Percentiles rank a stretch among this genome's conserved stretches.
These are phyloP conservation scores for Athalia rosae DNA, from an alignment of 2,888 invertebrate genomes.

Conservation along the genomic window DNA sequence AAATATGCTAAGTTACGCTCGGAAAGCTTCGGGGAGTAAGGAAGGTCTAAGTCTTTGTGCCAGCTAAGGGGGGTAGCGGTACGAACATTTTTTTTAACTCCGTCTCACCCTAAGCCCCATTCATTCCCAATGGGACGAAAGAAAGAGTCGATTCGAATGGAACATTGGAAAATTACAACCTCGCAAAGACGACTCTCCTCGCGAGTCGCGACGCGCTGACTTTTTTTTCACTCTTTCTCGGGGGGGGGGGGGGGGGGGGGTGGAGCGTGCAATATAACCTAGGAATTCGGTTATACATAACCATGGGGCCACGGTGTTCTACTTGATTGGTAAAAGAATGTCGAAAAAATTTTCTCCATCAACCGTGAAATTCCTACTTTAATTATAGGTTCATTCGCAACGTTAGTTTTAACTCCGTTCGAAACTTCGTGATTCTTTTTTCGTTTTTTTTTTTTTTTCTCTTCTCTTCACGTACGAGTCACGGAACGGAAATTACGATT, in stretches of 20 bases:
- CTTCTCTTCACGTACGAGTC: neutral
- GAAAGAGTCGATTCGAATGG: constrained; percentile 50
- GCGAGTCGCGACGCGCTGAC: constrained; percentile 33
- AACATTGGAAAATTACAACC: constrained; percentile 46
- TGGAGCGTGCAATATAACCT: neutral
- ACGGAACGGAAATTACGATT: too few species aligned
- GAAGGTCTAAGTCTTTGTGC: constrained; percentile 45
- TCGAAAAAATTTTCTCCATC: constrained; percentile 24
- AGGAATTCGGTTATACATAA: neutral
- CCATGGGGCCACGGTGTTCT: neutral
- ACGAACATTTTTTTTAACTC: constrained; percentile 58
- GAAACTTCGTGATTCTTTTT: constrained; percentile 1
- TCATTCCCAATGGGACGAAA: constrained; percentile 60
- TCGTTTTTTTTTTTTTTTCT: constrained; percentile 11
- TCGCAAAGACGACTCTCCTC: constrained; percentile 30
- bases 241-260: constrained; percentile 30
- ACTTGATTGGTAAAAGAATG: constrained; percentile 22
- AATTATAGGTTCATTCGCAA: constrained; percentile 33
- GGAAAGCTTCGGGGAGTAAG: constrained; percentile 63
- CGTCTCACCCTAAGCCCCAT: constrained; percentile 51
- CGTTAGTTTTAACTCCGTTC: constrained; percentile 18
- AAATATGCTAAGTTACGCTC: constrained; percentile 72
- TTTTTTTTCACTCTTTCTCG: constrained; percentile 1
- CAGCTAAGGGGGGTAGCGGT: constrained; percentile 56
- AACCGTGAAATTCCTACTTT: constrained; percentile 33